A percentile compares a stretch with the other conserved stretches of the same genome.
Evolutionary conservation across 2,888 invertebrate genomes (phyloP).

Genomic region (Dendrolimus pini): DNA sequence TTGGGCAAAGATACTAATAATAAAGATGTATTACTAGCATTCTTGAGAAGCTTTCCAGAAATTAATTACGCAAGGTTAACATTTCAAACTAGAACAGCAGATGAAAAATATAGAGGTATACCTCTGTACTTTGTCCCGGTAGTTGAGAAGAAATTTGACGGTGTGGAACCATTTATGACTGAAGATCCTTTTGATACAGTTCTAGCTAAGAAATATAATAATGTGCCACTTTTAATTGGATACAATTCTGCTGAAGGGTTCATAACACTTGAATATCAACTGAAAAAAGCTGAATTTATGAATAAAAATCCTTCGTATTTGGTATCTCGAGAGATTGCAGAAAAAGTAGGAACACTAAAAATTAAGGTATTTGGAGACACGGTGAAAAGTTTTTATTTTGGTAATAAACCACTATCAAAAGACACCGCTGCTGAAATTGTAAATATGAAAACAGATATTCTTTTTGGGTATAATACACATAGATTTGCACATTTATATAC

Average conservation of each 20-base stretch:
- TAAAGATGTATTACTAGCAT: conserved; percentile 31
- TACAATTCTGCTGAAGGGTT: conserved; percentile 48
- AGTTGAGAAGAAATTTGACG: conserved; percentile 38
- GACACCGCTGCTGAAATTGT: conserved; percentile 25
- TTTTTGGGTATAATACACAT: conserved; percentile 36
- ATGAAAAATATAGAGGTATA: conserved; percentile 37
- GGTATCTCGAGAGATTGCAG: conserved; percentile 36
- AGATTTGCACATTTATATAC: conserved; percentile 37
- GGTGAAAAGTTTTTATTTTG: conserved; percentile 38
- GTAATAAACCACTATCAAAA: conserved; percentile 23
- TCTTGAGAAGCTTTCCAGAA: conserved; percentile 34
- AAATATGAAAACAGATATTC: conserved; percentile 31
- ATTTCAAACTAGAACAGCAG: conserved; percentile 28
- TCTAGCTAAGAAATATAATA: conserved; percentile 27
- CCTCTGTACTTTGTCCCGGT: conserved; percentile 44
- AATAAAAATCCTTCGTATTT: conserved; percentile 27
- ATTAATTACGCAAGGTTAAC: conserved; percentile 29
- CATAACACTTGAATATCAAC: conserved; percentile 22
- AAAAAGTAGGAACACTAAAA: conserved; percentile 23
- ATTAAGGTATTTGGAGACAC: conserved; percentile 31
- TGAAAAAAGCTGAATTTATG: conserved; percentile 17
- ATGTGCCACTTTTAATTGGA: conserved; percentile 43
- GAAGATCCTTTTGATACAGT: conserved; percentile 33
- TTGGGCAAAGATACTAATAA: conserved; percentile 43
- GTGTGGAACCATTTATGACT: conserved; percentile 34